Base-by-base conservation (phyloP, 2,888 invertebrate species). In the Epinotia brunnichana region DNA sequence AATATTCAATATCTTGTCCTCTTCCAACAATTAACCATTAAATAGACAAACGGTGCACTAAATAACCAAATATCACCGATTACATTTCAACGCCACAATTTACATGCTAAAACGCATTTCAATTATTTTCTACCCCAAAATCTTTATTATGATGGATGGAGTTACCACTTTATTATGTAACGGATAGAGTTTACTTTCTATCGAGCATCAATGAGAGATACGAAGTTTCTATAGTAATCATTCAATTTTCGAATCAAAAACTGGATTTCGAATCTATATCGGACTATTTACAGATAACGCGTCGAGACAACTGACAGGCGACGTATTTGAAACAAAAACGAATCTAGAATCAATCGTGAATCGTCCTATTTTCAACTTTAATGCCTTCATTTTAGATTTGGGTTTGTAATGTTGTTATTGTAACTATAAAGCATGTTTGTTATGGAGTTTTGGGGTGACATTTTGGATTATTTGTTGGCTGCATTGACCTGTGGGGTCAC, bases 221-320 rank as follows among this genome's bases (percentile, higher is more conserved):
- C 2, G 64, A 54, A 39, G 39, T 54, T 21, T 39, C 9, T 3
- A 21, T 21, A 39, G 3, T 54, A 64, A 51, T 9, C 5, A 29
- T 69, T 51, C 9, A 35, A 54, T 60, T 61, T 61, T 51, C 51
- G 29, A 60, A 70, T 60, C 73, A 60, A 66, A 72, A 72, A 72
- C 72, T 70, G 63, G 67, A 62, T 57, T 69, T 48, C 17, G 48
- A 72, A 72, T 67, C 67, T 72, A 68, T 72, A 67, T 68, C 72
- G 48, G 56, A 59, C 61, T 59, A 56, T 60, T 57, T 53, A 62
- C 72, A 69, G 78, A 79, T 79, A 79, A 76, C 53, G 48, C 21
- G 48, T 63, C 19, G 39, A 51, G 44, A n/a, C 35, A 56, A 62
- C 67, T 72, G 71, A 61, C 67, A 67, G 35, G 54, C 9, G 10